phyloP scores from a whole-genome alignment of 2,888 invertebrate species.

The Coenonympha arcania region DNA sequence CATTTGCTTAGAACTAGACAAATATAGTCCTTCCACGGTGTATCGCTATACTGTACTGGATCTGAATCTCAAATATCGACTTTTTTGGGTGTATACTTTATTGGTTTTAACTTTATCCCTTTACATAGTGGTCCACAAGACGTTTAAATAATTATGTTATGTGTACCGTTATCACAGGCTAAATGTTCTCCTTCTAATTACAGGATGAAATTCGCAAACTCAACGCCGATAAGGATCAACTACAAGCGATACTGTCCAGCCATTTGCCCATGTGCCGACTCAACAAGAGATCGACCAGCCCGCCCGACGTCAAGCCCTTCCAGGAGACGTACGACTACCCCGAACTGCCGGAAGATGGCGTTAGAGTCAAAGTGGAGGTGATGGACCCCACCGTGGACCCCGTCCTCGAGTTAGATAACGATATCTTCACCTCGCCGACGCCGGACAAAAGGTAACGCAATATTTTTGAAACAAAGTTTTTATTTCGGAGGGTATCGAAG shows the following conservation, averaged over 20 bases:
- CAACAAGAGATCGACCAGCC: conserved; percentile 71
- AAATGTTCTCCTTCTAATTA: conserved; percentile 41
- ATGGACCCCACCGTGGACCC: conserved; percentile 59
- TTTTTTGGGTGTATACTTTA: too few species aligned
- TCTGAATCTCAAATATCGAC: too few species aligned
- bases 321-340: conserved; percentile 50
- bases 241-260: conserved; percentile 85
- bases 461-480: too few species aligned
- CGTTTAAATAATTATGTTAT: too few species aligned
- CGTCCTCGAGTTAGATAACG: conserved; percentile 55
- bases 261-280: conserved; percentile 84
- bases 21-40: too few species aligned
- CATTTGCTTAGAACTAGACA: too few species aligned
- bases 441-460: conserved; percentile 61
- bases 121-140: too few species aligned
- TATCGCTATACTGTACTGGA: too few species aligned
- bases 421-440: conserved; percentile 65
- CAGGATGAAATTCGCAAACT: conserved; percentile 86
- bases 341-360: conserved; percentile 54
- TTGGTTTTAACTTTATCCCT: too few species aligned
- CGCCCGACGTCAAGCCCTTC: conserved; percentile 77
- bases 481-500: too few species aligned
- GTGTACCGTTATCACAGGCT: background rate
- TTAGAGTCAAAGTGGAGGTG: conserved; percentile 74
- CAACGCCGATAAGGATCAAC: conserved; percentile 82